Conservation (phyloP, 2,888 invertebrate species). For the Malacosoma neustria region DNA sequence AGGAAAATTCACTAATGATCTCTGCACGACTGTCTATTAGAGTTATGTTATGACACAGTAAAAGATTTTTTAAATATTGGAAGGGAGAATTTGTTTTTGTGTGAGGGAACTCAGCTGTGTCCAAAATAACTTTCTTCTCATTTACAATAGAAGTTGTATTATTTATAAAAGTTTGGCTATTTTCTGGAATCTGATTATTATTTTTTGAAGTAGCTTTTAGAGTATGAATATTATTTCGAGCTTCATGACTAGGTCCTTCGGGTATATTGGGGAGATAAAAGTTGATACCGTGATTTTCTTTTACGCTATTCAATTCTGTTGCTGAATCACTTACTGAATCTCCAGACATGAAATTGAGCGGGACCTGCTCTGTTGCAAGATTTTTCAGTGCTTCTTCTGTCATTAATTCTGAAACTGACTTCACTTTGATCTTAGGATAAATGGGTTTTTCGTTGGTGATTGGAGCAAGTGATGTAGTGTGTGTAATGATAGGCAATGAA, state of each 20-base stretch:
- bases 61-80: constrained; percentile 38
- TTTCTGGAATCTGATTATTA: background rate
- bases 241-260: no score
- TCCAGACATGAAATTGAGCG: no score
- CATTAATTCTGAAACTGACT: constrained; percentile 53
- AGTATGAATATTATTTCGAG: no score
- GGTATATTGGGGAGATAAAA: no score
- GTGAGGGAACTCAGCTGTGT: constrained; percentile 48
- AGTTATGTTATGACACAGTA: constrained; percentile 35
- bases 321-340: no score
- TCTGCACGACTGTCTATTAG: constrained; percentile 27
- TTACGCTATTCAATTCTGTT: no score
- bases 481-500: constrained; percentile 45
- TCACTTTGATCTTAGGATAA: constrained; percentile 53
- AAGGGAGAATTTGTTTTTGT: constrained; percentile 46
- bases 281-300: no score
- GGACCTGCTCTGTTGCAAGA: constrained; percentile 17
- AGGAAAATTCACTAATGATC: constrained; percentile 21
- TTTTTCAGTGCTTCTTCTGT: constrained; percentile 26
- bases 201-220: background rate
- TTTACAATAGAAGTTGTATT: background rate
- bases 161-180: background rate
- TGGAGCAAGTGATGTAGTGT: constrained; percentile 40
- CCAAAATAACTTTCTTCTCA: constrained; percentile 28
- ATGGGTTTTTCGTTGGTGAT: constrained; percentile 5